These are phyloP conservation scores for Maccullochella peelii DNA, from an alignment of 2,113 vertebrate species.

Conservation along the genomic window DNA sequence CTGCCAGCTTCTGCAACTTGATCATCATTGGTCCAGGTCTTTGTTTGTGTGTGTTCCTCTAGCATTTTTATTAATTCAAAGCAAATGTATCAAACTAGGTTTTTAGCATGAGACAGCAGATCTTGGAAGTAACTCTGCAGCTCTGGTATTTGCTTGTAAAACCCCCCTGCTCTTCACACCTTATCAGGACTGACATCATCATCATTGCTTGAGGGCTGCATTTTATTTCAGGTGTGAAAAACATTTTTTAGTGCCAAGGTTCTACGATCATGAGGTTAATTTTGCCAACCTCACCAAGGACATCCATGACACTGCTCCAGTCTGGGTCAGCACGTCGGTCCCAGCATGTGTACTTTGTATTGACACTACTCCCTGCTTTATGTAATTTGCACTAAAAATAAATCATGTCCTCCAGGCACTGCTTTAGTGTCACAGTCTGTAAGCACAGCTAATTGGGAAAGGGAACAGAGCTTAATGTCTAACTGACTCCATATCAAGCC, in stretches of 20 bases:
- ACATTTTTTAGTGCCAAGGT: not conserved
- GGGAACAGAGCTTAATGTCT: constrained; percentile 36
- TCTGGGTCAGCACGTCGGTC: constrained; percentile 16
- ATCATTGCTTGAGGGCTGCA: not conserved
- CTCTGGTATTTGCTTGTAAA: not conserved
- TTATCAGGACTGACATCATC: not conserved
- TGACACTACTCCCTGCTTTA: constrained; percentile 47
- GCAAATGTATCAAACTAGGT: too few species aligned
- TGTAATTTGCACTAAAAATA: constrained; percentile 65
- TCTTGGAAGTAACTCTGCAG: not conserved
- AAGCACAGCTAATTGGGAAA: constrained; percentile 52
- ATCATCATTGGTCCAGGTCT: not conserved
- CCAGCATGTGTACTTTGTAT: constrained; percentile 43
- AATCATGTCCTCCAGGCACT: constrained; percentile 39
- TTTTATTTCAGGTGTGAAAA: not conserved
- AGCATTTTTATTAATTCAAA: too few species aligned
- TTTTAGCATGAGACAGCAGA: too few species aligned
- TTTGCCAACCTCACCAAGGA: not conserved
- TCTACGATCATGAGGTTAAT: constrained; percentile 1
- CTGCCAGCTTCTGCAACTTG: not conserved
- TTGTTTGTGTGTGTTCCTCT: not conserved
- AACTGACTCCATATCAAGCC: constrained; percentile 10
- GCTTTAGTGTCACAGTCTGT: constrained; percentile 38
- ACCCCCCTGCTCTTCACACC: not conserved
- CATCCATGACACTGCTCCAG: constrained; percentile 19